A percentile compares a stretch with the other conserved stretches of the same genome.
Evolutionary conservation across 2,113 vertebrate genomes (phyloP).

Genomic region (Diphyllodes magnificus): DNA sequence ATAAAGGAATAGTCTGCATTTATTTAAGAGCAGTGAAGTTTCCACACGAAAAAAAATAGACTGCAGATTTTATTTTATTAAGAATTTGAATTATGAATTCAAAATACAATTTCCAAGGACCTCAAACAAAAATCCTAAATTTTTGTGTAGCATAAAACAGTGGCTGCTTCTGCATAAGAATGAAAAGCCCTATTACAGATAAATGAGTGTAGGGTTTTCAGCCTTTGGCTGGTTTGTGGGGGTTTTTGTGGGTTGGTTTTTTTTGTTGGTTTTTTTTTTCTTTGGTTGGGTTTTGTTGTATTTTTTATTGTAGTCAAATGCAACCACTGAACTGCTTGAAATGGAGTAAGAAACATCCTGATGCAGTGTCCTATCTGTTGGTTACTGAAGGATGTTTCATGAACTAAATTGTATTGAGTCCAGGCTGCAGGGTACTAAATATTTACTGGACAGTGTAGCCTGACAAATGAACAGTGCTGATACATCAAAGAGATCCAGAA

Average conservation of each 20-base stretch:
- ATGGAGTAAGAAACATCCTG: background rate
- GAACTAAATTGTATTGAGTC: background rate
- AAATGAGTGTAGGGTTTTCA: fast-evolving
- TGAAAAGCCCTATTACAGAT: background rate
- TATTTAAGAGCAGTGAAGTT: background rate
- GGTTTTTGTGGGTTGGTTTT: fast-evolving
- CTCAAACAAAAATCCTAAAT: background rate
- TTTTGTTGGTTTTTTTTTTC: background rate
- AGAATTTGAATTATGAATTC: background rate
- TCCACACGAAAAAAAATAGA: background rate
- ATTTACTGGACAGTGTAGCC: background rate
- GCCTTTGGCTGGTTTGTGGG: background rate
- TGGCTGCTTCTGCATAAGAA: background rate
- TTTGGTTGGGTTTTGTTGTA: background rate
- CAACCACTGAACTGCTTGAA: background rate
- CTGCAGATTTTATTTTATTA: background rate
- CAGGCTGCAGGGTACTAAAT: background rate
- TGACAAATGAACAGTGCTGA: background rate
- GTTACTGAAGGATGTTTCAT: background rate
- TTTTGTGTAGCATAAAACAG: background rate
- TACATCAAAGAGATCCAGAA: background rate
- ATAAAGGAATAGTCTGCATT: background rate
- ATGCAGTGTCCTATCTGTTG: background rate
- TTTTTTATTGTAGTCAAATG: background rate
- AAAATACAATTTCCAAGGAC: background rate